Conservation (phyloP, 2,888 invertebrate species). For the Erebia epiphron region DNA sequence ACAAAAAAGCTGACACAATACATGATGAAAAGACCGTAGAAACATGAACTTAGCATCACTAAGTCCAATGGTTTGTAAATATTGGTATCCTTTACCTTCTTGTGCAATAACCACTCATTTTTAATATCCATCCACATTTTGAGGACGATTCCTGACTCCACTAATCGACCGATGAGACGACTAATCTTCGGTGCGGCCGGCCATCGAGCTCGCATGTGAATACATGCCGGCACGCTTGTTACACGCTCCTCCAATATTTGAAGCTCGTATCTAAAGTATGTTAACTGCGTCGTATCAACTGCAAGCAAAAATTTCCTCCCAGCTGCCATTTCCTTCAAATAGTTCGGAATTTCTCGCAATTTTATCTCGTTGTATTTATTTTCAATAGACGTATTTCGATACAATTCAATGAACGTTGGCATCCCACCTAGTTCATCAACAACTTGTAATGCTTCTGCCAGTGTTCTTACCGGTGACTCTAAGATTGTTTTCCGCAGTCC, state of each 20-base stretch:
- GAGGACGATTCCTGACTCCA: slow-evolving; percentile 50
- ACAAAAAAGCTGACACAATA: slow-evolving; percentile 49
- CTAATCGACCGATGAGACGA: slow-evolving; percentile 42
- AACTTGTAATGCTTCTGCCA: slow-evolving; percentile 50
- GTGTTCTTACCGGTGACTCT: slow-evolving; percentile 51
- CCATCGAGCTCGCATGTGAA: slow-evolving; percentile 62
- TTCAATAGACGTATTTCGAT: slow-evolving; percentile 47
- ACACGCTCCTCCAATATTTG: slow-evolving; percentile 53
- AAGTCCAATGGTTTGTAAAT: slow-evolving; percentile 46
- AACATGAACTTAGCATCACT: slow-evolving; percentile 51
- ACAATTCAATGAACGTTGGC: slow-evolving; percentile 45
- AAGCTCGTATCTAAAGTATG: slow-evolving; percentile 42
- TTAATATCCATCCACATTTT: slow-evolving; percentile 22
- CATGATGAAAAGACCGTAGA: slow-evolving; percentile 51
- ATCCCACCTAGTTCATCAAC: slow-evolving; percentile 56
- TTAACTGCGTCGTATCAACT: slow-evolving; percentile 43
- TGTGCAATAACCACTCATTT: slow-evolving; percentile 19
- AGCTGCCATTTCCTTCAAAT: slow-evolving; percentile 46
- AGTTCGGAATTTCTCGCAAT: slow-evolving; percentile 40
- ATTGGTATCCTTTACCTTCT: slow-evolving; percentile 2
- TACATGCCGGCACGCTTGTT: slow-evolving; percentile 45
- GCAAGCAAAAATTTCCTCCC: slow-evolving; percentile 56
- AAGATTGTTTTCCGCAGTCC: slow-evolving; percentile 51
- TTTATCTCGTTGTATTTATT: slow-evolving; percentile 44
- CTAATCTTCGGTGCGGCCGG: slow-evolving; percentile 50